These are phyloP conservation scores for Crambe crambe DNA, from an alignment of 37 sponge, comb jelly and placozoan genomes.

Conservation along the genomic window DNA sequence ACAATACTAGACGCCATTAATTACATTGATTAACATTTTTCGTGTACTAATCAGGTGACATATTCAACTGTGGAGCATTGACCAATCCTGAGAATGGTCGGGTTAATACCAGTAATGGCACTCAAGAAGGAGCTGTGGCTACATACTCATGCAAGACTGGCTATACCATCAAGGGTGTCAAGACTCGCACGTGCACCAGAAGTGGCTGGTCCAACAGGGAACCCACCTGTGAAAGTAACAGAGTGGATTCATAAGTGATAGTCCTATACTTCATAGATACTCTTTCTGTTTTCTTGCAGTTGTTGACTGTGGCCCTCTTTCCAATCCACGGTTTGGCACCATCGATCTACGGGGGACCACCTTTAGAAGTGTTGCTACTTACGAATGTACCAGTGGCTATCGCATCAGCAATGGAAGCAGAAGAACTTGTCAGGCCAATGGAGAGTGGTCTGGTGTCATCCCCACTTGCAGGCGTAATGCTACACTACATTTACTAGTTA, in stretches of 20 bases:
- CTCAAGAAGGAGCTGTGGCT: slow-evolving; percentile 43
- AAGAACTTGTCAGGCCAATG: slow-evolving; percentile 48
- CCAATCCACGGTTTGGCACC: slow-evolving; percentile 16
- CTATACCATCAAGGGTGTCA: slow-evolving; percentile 36
- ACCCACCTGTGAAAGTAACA: slow-evolving; percentile 63
- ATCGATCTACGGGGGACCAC: slow-evolving; percentile 9
- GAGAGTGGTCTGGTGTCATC: slow-evolving; percentile 50
- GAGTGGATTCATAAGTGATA: no score
- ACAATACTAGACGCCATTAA: no score
- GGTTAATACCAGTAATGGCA: slow-evolving; percentile 13
- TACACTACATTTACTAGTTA: not conserved
- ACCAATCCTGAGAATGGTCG: slow-evolving; percentile 44
- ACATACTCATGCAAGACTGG: slow-evolving; percentile 52
- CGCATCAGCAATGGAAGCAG: slow-evolving; percentile 7
- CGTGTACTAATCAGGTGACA: not conserved
- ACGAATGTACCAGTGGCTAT: slow-evolving; percentile 58
- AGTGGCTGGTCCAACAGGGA: slow-evolving; percentile 62
- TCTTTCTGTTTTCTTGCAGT: not conserved
- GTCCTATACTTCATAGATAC: not conserved
- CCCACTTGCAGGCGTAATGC: slow-evolving; percentile 54
- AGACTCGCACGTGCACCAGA: slow-evolving; percentile 27
- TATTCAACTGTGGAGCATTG: slow-evolving; percentile 28
- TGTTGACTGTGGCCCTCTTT: slow-evolving; percentile 20
- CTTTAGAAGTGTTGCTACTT: slow-evolving; percentile 32
- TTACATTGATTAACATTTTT: not conserved